Base-by-base conservation (phyloP, 2,888 invertebrate species). In the Oeneis ivallda region DNA sequence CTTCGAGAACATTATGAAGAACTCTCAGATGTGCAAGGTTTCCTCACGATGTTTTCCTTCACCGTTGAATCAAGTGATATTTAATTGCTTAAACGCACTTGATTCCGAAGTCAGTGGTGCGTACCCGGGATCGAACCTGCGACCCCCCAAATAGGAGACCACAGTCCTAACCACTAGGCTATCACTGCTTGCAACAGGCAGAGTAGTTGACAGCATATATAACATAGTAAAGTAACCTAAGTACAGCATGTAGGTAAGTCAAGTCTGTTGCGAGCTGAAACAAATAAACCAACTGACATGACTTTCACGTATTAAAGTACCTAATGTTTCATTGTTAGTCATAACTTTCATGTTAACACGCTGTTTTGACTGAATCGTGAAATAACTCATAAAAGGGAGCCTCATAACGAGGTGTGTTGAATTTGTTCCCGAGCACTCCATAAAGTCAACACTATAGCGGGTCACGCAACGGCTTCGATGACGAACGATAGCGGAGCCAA, bases 381-480 rank as follows among this genome's bases (percentile, higher is more conserved):
- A 65, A 70, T 72, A 70, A 71, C 64, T 74, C 70, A 71, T 74
- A 72, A 72, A 65, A 65, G 67, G 67, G 70, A 53, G 66, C 71
- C 68, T 75, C 72, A 74, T 75, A 75, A 76, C 75, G 70, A 74
- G 76, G 75, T 75, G 74, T 77, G 76, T 75, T 73, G 72, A 76
- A 77, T 77, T 79, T 74, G 79, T 77, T 76, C 74, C 71, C 73
- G 74, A 83, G 82, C 84, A 85, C 87, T 87, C 87, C 84, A 89
- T 89, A 87, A 88, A 87, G 85, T 84, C 87, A 87, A 88, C 85
- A 86, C 82, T 76, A n/a, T n/a, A 76, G 72, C 72, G 70, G 77
- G 84, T 86, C 89, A 89, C 89, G 89, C 88, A 83, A 88, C 79
- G 80, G 50, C 66, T 71, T 56, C 77, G 79, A 81, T 86, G 84